Percentiles rank a stretch among this genome's conserved stretches.
Evolutionary conservation across 2,113 vertebrate species (phyloP).

Genomic region (Anarrhichthys ocellatus): DNA sequence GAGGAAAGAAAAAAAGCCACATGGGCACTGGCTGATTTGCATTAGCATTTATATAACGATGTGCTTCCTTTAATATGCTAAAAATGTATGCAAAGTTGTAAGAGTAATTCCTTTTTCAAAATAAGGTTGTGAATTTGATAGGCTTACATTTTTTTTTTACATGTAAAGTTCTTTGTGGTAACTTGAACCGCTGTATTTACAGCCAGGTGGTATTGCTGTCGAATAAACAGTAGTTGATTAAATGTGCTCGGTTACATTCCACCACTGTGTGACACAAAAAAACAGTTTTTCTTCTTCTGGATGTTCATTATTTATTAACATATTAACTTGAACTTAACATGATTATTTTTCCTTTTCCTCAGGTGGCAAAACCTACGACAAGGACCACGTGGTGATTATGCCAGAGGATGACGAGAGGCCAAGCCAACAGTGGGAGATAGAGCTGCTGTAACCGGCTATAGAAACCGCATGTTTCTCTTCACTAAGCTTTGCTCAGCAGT

Average conservation of each 20-base stretch:
- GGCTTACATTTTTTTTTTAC: not conserved
- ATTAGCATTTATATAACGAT: not conserved
- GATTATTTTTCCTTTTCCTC: not conserved
- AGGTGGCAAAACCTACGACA: slow-evolving; percentile 92
- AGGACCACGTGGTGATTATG: slow-evolving; percentile 89
- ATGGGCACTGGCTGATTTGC: not conserved
- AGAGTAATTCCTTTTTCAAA: not conserved
- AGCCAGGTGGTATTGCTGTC: not conserved
- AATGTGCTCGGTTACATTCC: not conserved
- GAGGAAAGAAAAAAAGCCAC: not conserved
- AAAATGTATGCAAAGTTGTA: not conserved
- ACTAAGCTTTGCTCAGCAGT: not conserved
- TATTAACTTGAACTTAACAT: not conserved
- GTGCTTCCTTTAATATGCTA: not conserved
- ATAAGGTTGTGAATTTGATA: not conserved
- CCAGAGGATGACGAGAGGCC: slow-evolving; percentile 81
- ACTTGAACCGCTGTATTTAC: not conserved
- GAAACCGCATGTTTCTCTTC: not conserved
- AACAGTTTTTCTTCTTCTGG: not conserved
- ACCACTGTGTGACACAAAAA: not conserved
- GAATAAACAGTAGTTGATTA: not conserved
- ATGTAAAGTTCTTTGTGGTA: not conserved
- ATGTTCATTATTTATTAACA: not conserved
- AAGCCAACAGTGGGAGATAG: slow-evolving; percentile 89
- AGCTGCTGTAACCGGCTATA: slow-evolving; percentile 79